Evolutionary conservation across 2,888 invertebrate species (phyloP).

Genomic region (Troides oblongomaculatus): DNA sequence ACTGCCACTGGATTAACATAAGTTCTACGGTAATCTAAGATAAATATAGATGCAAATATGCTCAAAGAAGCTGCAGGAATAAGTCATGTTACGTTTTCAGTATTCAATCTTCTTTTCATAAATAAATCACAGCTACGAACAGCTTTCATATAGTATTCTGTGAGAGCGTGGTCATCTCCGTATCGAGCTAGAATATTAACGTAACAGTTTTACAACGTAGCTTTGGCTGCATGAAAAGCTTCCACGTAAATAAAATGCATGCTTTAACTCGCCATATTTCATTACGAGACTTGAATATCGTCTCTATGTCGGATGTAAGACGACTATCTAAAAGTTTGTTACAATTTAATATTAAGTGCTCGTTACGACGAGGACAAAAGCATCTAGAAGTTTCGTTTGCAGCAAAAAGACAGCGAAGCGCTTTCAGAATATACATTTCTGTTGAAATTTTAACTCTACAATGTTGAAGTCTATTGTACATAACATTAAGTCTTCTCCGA

Average conservation of each 20-base stretch:
- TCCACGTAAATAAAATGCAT: neutral
- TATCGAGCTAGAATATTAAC: neutral
- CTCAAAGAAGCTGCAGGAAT: no score
- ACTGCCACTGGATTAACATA: no score
- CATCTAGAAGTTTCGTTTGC: constrained; percentile 8
- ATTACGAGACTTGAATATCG: neutral
- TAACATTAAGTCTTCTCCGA: neutral
- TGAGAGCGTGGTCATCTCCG: neutral
- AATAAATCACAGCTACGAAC: neutral
- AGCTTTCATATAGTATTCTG: neutral
- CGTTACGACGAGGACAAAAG: neutral
- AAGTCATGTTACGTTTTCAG: neutral
- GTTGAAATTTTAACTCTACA: constrained; percentile 1
- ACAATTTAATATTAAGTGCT: constrained; percentile 2
- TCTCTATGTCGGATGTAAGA: neutral
- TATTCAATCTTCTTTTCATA: neutral
- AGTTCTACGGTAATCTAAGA: no score
- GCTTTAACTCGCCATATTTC: neutral
- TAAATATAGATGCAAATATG: no score
- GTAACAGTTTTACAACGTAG: neutral
- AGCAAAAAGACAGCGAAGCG: neutral
- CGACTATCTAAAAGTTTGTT: neutral
- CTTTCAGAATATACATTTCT: neutral
- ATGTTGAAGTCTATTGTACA: neutral
- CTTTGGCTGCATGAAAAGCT: neutral